Evolutionary conservation across 2,888 invertebrate genomes (phyloP).

Genomic region (Volucella zonaria): DNA sequence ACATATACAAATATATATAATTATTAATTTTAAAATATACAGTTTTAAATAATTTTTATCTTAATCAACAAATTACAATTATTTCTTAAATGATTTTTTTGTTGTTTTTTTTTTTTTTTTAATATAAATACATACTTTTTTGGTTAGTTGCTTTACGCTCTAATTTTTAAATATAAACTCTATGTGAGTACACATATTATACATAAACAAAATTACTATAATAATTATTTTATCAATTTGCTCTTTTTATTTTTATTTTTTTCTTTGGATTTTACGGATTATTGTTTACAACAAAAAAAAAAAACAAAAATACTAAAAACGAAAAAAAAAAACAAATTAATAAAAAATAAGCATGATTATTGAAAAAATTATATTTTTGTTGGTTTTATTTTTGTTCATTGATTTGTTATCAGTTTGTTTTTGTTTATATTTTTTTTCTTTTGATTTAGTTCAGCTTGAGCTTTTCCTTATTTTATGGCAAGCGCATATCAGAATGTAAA

Average conservation of each 20-base stretch:
- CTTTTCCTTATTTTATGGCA: background rate
- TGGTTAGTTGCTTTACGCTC: constrained; percentile 60
- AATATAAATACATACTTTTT: constrained; percentile 39
- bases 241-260: constrained; percentile 35
- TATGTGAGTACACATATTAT: constrained; percentile 41
- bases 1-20: constrained; percentile 46
- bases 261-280: constrained; percentile 64
- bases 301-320: constrained; percentile 47
- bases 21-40: constrained; percentile 42
- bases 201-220: constrained; percentile 54
- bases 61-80: constrained; percentile 54
- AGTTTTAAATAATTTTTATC: constrained; percentile 52
- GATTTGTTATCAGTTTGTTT: constrained; percentile 8
- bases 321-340: constrained; percentile 59
- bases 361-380: constrained; percentile 61
- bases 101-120: constrained; percentile 8
- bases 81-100: constrained; percentile 26
- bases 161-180: constrained; percentile 40
- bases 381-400: constrained; percentile 50
- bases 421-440: constrained; percentile 19
- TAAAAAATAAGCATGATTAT: constrained; percentile 70
- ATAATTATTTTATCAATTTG: constrained; percentile 44
- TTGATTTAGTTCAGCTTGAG: background rate
- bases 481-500: constrained; percentile 32
- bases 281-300: constrained; percentile 49